Conservation (phyloP, 1,140 invertebrate genomes). For the Tetramorium parvispinum region DNA sequence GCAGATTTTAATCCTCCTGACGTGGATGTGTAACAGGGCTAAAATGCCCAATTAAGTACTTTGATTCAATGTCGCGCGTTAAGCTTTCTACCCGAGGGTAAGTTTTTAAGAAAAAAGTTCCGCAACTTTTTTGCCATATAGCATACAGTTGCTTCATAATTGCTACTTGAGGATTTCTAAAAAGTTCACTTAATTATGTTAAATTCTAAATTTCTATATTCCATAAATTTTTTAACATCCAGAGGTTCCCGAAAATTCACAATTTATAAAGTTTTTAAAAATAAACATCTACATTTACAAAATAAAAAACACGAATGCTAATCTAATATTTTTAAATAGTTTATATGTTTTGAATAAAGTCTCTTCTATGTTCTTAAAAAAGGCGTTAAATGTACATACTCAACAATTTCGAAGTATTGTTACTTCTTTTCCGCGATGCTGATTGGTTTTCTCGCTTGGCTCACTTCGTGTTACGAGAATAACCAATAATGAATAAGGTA, state of each 20-base stretch:
- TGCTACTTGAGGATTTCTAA: neutral
- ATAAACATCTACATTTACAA: neutral
- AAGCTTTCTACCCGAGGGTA: neutral
- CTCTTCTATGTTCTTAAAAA: too few relatives aligned
- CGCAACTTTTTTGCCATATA: neutral
- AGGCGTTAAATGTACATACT: too few relatives aligned
- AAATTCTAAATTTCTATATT: neutral
- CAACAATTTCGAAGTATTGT: too few relatives aligned
- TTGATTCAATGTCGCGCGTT: slow-evolving; percentile 3
- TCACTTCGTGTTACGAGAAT: too few relatives aligned
- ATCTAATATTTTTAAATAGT: neutral
- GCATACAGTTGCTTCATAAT: neutral
- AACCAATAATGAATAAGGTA: too few relatives aligned
- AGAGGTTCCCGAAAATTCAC: neutral
- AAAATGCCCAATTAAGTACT: slow-evolving; percentile 42
- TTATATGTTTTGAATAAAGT: neutral
- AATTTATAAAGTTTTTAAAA: neutral
- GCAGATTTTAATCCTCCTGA: slow-evolving; percentile 43
- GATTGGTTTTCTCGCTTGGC: too few relatives aligned
- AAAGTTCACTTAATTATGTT: neutral
- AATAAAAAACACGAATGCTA: neutral
- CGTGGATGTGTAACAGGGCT: slow-evolving; percentile 33
- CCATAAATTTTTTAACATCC: neutral
- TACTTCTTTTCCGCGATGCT: too few relatives aligned
- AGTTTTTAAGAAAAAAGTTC: neutral